Conservation (phyloP, 2,113 vertebrate species). For the Telmatochromis brichardi region DNA sequence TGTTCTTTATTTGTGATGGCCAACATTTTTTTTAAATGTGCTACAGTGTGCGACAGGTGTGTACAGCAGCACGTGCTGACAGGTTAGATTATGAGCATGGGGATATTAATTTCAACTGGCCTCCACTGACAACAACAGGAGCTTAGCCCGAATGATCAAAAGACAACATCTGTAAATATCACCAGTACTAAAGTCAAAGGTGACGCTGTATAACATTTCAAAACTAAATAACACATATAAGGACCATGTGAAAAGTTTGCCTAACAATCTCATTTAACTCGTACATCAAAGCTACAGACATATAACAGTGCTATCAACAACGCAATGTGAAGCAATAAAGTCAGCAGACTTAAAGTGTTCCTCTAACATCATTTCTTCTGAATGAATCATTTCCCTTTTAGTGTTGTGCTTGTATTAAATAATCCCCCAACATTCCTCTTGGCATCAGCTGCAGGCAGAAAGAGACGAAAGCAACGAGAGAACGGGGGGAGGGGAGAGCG, state of each 20-base stretch:
- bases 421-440: constrained; percentile 17
- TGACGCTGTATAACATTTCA: neutral
- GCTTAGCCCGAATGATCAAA: neutral
- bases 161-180: neutral
- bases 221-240: neutral
- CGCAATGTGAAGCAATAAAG: neutral
- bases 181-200: neutral
- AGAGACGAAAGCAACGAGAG: neutral
- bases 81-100: neutral
- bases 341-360: constrained; percentile 54
- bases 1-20: neutral
- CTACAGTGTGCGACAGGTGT: neutral
- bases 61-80: neutral
- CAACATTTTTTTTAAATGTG: neutral
- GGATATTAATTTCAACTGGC: neutral
- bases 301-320: neutral
- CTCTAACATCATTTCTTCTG: constrained; percentile 23
- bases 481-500: neutral
- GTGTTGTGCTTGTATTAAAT: constrained; percentile 14
- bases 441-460: constrained; percentile 23
- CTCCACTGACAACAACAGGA: neutral
- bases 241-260: neutral
- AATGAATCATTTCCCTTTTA: constrained; percentile 41
- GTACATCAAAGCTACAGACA: neutral
- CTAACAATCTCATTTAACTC: neutral